Percentiles rank a stretch among this genome's conserved stretches.
Evolutionary conservation across 1,140 invertebrate species (phyloP).

Genomic region (Amphibalanus amphitrite): DNA sequence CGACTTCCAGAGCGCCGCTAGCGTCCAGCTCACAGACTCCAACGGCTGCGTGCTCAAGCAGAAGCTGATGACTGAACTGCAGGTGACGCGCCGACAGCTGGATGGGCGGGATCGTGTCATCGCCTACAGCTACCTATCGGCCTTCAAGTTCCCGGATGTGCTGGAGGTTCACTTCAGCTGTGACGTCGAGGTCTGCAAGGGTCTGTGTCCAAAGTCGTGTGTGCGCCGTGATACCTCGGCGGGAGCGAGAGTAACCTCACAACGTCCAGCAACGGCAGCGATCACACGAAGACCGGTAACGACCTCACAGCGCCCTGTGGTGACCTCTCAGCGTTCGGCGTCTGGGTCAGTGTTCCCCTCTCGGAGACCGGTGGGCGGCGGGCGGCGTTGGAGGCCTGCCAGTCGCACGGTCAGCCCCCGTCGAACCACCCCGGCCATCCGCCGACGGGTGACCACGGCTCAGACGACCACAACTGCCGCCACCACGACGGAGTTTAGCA

Average conservation of each 20-base stretch:
- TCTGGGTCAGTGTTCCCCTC: too few relatives aligned
- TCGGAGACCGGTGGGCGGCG: too few relatives aligned
- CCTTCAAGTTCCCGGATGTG: conserved; percentile 26
- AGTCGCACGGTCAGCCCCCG: too few relatives aligned
- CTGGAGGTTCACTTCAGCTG: conserved; percentile 25
- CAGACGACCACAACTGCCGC: too few relatives aligned
- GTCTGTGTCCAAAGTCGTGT: conserved; percentile 9
- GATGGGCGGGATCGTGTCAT: conserved; percentile 18
- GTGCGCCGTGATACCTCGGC: background rate
- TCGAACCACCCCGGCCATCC: too few relatives aligned
- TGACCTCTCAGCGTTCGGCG: too few relatives aligned
- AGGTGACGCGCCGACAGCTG: conserved; percentile 17
- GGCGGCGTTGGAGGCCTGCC: too few relatives aligned
- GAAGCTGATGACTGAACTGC: conserved; percentile 21
- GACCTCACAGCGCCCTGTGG: too few relatives aligned
- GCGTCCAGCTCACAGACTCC: conserved; percentile 23
- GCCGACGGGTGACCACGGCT: too few relatives aligned
- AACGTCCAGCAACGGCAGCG: too few relatives aligned
- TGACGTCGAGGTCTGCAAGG: conserved; percentile 26
- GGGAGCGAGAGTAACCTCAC: background rate
- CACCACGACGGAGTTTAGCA: too few relatives aligned
- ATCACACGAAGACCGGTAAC: too few relatives aligned
- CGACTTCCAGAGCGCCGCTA: conserved; percentile 20
- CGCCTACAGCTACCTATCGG: conserved; percentile 22
- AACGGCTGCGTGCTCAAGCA: conserved; percentile 25